Conservation (phyloP, 2,113 vertebrate species). For the Saguinus imperator region DNA sequence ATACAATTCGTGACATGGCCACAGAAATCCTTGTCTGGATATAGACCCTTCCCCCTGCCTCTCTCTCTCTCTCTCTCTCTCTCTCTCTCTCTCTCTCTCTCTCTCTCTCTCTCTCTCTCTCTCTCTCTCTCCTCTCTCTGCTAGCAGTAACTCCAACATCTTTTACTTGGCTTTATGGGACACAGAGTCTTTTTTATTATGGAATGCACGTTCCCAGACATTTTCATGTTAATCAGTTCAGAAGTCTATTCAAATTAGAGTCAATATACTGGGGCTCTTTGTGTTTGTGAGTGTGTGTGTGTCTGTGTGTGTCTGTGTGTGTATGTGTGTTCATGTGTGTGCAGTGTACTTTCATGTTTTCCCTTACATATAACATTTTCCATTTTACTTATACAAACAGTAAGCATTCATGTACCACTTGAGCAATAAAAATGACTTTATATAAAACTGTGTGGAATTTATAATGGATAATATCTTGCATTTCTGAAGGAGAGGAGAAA, state of each 20-base stretch:
- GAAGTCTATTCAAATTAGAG: not conserved
- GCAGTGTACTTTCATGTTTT: not conserved
- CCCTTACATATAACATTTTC: not conserved
- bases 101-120: not conserved
- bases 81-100: not conserved
- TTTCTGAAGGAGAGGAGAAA: not conserved
- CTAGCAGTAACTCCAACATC: not conserved
- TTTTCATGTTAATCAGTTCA: not conserved
- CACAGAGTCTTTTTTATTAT: not conserved
- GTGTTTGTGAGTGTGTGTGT: too few relatives aligned
- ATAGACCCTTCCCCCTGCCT: not conserved
- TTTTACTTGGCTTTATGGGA: not conserved
- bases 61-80: not conserved
- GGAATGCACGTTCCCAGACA: not conserved
- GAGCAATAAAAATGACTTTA: not conserved
- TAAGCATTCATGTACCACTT: not conserved
- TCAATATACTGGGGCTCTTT: not conserved
- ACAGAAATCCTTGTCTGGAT: not conserved
- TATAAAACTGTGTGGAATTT: not conserved
- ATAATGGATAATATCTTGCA: not conserved
- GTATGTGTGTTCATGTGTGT: not conserved
- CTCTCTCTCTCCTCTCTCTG: not conserved
- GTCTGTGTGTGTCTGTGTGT: not conserved
- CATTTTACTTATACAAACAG: not conserved
- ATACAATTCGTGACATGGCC: not conserved